Evolutionary conservation across 2,113 vertebrate species (phyloP).

Genomic region (Nematolebias whitei): DNA sequence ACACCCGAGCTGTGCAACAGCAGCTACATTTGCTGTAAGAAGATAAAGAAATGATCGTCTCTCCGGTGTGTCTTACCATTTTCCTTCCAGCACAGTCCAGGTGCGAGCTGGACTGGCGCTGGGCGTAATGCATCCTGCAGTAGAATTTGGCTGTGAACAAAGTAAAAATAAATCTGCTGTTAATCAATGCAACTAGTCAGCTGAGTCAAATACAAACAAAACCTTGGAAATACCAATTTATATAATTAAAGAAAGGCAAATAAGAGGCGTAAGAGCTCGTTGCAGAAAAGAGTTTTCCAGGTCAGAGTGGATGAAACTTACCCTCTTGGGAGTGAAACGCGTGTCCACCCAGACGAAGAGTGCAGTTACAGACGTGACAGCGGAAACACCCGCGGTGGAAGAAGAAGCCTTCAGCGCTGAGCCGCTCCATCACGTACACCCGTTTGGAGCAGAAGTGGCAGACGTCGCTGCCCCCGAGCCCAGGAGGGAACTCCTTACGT

Average conservation of each 20-base stretch:
- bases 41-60: too few species aligned
- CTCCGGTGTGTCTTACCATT: slow-evolving; percentile 55
- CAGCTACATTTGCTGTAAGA: too few species aligned
- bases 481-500: slow-evolving; percentile 81
- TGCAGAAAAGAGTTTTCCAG: too few species aligned
- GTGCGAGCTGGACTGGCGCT: slow-evolving; percentile 77
- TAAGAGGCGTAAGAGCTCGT: too few species aligned
- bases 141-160: slow-evolving; percentile 89
- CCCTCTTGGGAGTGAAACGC: slow-evolving; percentile 83
- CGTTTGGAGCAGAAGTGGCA: slow-evolving; percentile 94
- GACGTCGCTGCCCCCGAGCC: slow-evolving; percentile 87
- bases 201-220: not conserved
- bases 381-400: slow-evolving; percentile 97
- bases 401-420: slow-evolving; percentile 92
- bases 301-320: slow-evolving; percentile 19
- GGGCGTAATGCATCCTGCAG: slow-evolving; percentile 92
- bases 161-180: not conserved
- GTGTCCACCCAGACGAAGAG: slow-evolving; percentile 88
- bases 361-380: slow-evolving; percentile 86
- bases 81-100: slow-evolving; percentile 67
- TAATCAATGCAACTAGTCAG: not conserved
- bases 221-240: too few species aligned
- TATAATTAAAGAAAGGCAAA: not conserved
- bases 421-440: slow-evolving; percentile 94
- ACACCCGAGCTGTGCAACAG: too few species aligned